Evolutionary conservation across 2,113 vertebrate genomes (phyloP), one percentile per base, ranked within the genome.

Genomic region (Sialia sialis): DNA sequence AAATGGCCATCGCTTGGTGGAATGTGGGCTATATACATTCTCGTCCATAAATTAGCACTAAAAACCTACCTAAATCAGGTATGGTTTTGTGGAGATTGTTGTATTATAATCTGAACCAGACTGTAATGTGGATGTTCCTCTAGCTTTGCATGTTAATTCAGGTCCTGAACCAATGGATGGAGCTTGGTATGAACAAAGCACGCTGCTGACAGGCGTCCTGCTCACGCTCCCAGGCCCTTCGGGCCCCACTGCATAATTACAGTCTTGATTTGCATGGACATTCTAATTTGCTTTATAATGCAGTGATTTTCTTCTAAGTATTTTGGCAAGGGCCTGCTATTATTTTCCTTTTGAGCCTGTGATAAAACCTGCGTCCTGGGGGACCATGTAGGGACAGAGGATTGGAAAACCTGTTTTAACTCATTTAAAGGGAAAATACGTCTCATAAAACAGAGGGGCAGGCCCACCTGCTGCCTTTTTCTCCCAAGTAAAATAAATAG

Each of bases 61-160:
- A 95, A 97, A 98, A 96, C 36, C 95, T 88, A 97, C 97, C 96
- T 97, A 97, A 97, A 97, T 93, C 97, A 97, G 97, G 96, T 97
- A 97, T 94, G 94, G 85, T 44, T 97, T 97, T 97, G 95, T 94
- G 90, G 95, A 96, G 92, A 92, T 96, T 75, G 60, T 96, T 97
- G 95, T 96, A 90, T 96, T 97, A 96, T 98, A 98, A 98, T 98
- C 79, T 29, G 44, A 98, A 98, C 96, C 97, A 98, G 95, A 92
- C 97, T 97, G 84, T 34, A 46, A 70, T 0, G 13, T 74, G 85
- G 80, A 94, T 77, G 75, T 82, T 91, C 29, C 69, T 86, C 70
- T 32, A 74, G 78, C 75, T 95, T 69, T 93, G 75, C 90, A 59
- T 94, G 22, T 91, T 92, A 77, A 89, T 89, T 90, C 60, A 25